Evolutionary conservation across 2,797 vertebrate species (phyloP), one percentile per base, ranked within the genome.

Genomic region (Rhabdomys pumilio): DNA sequence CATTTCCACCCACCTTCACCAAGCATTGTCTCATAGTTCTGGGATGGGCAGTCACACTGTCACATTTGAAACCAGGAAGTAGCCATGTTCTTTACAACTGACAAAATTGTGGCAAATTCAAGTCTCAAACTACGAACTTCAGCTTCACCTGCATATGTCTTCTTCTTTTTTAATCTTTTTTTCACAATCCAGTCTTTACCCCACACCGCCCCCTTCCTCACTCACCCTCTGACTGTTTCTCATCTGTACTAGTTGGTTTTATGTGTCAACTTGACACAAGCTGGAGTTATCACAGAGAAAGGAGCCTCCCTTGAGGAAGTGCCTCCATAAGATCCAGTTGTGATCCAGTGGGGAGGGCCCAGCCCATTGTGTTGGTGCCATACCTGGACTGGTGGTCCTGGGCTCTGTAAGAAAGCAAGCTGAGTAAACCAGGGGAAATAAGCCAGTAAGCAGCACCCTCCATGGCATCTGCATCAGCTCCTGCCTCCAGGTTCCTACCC

Each of bases 201-300:
- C 31, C 6, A 0, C 31, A 22, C 22, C 1, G 5, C 59, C 22
- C 59, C 59, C 20, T 20, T 2, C 6, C 19, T 19, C 7, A 7
- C 6, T 59, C 57, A 19, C 6, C 29, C 13, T n/a, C 65, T 69
- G 65, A 69, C 14, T 69, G 31, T 69, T 69, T 14, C 34, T n/a
- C 63, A n/a, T 69, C 65, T 69, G 31, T 69, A 15, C 31, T 69
- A 31, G 2, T 6, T 69, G 65, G 31, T 15, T 69, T 69, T 69
- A 34, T 17, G 65, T 34, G 65, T 69, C 65, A 34, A 17, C 31
- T 69, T 69, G 31, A 69, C 65, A 69, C 14, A 69, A 34, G 31
- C 65, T 61, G 59, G 22, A 61, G 59, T 61, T 61, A 61, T 61
- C 59, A 61, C 59, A 61, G 59, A 61, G 59, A 24, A 24, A 61